These are phyloP conservation scores for Euwallacea fornicatus DNA, from an alignment of 1,140 invertebrate genomes.

Conservation along the genomic window DNA sequence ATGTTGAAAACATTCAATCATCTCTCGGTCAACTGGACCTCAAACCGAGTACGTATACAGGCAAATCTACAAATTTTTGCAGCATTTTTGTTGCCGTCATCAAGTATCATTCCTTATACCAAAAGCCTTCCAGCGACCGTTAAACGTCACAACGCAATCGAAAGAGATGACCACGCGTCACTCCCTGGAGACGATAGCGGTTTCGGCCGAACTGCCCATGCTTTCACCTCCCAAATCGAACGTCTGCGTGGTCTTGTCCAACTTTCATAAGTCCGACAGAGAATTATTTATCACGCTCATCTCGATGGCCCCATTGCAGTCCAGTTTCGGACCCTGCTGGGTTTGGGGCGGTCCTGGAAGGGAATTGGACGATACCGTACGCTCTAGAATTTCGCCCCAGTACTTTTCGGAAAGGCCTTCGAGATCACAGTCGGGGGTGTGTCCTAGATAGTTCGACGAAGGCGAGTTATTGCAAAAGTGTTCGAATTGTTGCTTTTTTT, in stretches of 20 bases:
- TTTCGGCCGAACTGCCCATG: constrained; percentile 50
- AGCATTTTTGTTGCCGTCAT: too few species aligned
- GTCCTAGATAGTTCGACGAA: constrained; percentile 38
- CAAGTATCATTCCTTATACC: too few species aligned
- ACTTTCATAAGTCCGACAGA: constrained; percentile 52
- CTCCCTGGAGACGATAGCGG: constrained; percentile 46
- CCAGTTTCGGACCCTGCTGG: constrained; percentile 39
- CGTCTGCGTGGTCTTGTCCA: constrained; percentile 53
- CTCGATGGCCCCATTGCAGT: constrained; percentile 50
- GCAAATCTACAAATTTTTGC: too few species aligned
- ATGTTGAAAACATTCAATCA: too few species aligned
- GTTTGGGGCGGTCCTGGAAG: constrained; percentile 63
- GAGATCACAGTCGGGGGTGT: constrained; percentile 58
- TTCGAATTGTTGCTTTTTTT: constrained; percentile 36
- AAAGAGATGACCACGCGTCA: constrained; percentile 30
- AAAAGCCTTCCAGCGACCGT: background rate
- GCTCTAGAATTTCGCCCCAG: constrained; percentile 74
- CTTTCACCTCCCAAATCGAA: constrained; percentile 45
- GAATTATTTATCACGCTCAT: constrained; percentile 45
- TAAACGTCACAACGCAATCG: background rate
- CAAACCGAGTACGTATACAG: too few species aligned
- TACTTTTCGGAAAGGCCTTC: constrained; percentile 74
- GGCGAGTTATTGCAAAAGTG: constrained; percentile 45
- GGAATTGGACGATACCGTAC: constrained; percentile 69
- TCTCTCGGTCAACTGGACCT: too few species aligned